Base-by-base conservation (phyloP, 2,888 invertebrate species). In the Esperia sulphurella region DNA sequence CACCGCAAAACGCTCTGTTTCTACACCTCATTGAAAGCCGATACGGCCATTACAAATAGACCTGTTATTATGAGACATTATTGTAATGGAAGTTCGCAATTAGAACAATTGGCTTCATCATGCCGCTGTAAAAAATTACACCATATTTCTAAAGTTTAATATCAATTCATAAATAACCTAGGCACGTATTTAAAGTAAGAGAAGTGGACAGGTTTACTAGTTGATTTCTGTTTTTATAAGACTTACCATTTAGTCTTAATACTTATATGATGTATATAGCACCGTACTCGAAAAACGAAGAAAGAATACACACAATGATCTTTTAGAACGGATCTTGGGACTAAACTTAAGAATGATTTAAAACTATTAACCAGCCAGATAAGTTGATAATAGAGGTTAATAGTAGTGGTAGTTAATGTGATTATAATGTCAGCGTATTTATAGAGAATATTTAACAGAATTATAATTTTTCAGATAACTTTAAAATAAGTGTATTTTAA, bases 21-120 rank as follows among this genome's bases (percentile, higher is more conserved):
- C 87, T 75, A 84, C 85, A 87, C 84, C 83, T 86, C 85, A 83
- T 83, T 81, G 85, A 71, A 68, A 75, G 63, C 72, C 74, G 75
- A 69, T 76, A 68, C 68, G 64, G 77, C 66, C 72, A 70, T 79
- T 81, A 85, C 81, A 85, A 87, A 86, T 83, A 54, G 72, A 75
- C 71, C 77, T 69, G 76, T 78, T 78, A 87, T 87, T 86, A 86
- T 79, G 80, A 70, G 75, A 64, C 79, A 87, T 87, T 84, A 85
- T 61, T 48, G 71, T 85, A 84, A 87, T 85, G 79, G 76, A 70
- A 74, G 79, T 73, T 58, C 77, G 73, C 77, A 84, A 87, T 86
- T 83, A 86, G 75, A 82, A 74, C 78, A 68, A 79, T 75, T 65
- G 68, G 67, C 61, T 68, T 53, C 59, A 61, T 63, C 68, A 58